These are phyloP conservation scores for Agrochola lychnidis DNA, from an alignment of 2,888 invertebrate species.

Conservation along the genomic window DNA sequence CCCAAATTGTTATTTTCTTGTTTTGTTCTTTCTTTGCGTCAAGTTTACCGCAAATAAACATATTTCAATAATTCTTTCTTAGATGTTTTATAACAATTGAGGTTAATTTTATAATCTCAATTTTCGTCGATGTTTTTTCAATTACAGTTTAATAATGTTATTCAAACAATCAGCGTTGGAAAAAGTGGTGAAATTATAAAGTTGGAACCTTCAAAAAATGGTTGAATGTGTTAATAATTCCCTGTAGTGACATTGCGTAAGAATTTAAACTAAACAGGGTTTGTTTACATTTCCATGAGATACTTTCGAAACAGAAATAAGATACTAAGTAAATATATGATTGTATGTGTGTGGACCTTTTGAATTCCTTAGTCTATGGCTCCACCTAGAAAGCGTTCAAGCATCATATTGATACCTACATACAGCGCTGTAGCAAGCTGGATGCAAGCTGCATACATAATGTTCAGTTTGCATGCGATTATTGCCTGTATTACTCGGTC, in stretches of 20 bases:
- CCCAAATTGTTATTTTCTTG: no score
- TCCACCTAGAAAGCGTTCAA: slow-evolving; percentile 42
- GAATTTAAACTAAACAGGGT: background rate
- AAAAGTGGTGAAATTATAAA: background rate
- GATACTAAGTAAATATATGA: no score
- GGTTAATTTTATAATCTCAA: background rate
- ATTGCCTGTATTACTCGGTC: slow-evolving; percentile 64
- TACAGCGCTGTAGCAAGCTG: slow-evolving; percentile 52
- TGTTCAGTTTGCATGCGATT: slow-evolving; percentile 75
- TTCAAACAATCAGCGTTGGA: background rate
- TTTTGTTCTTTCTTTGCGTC: no score
- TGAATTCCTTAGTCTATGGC: background rate
- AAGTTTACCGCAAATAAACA: no score
- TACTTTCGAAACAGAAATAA: background rate
- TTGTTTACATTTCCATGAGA: background rate
- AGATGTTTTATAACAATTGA: background rate
- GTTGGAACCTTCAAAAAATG: background rate
- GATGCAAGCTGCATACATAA: slow-evolving; percentile 71
- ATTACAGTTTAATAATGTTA: background rate
- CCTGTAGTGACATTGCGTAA: background rate
- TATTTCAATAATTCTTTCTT: no score
- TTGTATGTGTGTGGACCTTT: slow-evolving; percentile 24
- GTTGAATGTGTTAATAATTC: background rate
- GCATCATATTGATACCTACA: slow-evolving; percentile 38
- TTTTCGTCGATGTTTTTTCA: background rate